Evolutionary conservation across 1,140 invertebrate genomes (phyloP).

Genomic region (Drosophila orosa): DNA sequence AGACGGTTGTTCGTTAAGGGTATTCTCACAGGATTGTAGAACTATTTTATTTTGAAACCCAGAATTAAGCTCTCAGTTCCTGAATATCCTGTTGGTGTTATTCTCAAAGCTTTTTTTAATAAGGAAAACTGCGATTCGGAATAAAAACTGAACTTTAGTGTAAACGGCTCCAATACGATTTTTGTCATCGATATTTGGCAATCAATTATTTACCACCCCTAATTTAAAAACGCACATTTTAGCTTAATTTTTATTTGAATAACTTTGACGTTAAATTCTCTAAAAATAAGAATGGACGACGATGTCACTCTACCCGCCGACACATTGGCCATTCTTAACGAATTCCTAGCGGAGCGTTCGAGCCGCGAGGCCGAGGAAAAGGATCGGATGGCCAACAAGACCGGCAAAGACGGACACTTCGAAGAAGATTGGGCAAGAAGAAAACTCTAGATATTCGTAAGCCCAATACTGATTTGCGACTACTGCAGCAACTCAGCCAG

Average conservation of each 20-base stretch:
- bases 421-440: constrained; percentile 93
- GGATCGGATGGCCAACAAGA: constrained; percentile 84
- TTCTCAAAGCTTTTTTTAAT: background rate
- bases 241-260: constrained; percentile 9
- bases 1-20: background rate
- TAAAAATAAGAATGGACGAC: constrained; percentile 84
- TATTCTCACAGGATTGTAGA: background rate
- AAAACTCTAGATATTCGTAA: background rate
- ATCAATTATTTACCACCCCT: background rate
- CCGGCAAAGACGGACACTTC: constrained; percentile 86
- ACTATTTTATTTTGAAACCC: background rate
- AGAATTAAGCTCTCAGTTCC: background rate
- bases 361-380: constrained; percentile 86
- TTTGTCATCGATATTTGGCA: background rate
- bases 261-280: background rate
- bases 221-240: constrained; percentile 33
- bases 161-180: rapidly evolving
- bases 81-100: background rate
- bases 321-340: constrained; percentile 91
- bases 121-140: background rate
- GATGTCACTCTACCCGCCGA: constrained; percentile 89
- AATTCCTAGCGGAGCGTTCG: constrained; percentile 92
- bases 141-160: background rate
- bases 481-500: constrained; percentile 96
- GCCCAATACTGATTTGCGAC: background rate